phyloP scores from a whole-genome alignment of 2,888 invertebrate species.

The Empis livida region DNA sequence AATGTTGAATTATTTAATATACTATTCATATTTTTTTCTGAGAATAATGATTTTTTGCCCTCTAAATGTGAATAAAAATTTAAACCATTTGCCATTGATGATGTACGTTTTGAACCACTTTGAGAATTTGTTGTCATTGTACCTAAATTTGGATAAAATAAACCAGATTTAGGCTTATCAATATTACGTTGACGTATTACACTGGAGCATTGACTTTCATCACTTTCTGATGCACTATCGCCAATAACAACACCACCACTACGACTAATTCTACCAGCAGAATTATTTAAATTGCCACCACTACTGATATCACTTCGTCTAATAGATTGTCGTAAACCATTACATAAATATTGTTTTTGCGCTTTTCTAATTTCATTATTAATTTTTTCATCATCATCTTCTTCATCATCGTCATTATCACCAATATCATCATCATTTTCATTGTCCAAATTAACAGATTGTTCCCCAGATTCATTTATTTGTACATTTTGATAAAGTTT shows the following conservation, averaged over 20 bases:
- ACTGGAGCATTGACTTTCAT: conserved; percentile 17
- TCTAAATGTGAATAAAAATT: conserved; percentile 33
- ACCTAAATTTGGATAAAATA: conserved; percentile 13
- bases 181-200: conserved; percentile 9
- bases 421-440: conserved; percentile 11
- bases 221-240: conserved; percentile 23
- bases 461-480: neutral
- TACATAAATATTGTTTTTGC: neutral
- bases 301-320: conserved; percentile 10
- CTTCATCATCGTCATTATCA: conserved; percentile 10
- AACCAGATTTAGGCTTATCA: conserved; percentile 14
- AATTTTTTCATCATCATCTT: conserved; percentile 11
- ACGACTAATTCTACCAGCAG: conserved; percentile 11
- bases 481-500: neutral
- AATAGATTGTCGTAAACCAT: conserved; percentile 9
- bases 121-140: conserved; percentile 12
- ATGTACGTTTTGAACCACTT: conserved; percentile 17
- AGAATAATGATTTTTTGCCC: conserved; percentile 32
- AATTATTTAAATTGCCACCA: neutral
- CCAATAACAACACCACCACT: conserved; percentile 6
- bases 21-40: conserved; percentile 18
- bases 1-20: conserved; percentile 30
- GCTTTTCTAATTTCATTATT: conserved; percentile 12
- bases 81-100: conserved; percentile 21
- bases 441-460: conserved; percentile 9